phyloP scores from a whole-genome alignment of 2,797 vertebrate genomes.

The Phoeniculus purpureus region DNA sequence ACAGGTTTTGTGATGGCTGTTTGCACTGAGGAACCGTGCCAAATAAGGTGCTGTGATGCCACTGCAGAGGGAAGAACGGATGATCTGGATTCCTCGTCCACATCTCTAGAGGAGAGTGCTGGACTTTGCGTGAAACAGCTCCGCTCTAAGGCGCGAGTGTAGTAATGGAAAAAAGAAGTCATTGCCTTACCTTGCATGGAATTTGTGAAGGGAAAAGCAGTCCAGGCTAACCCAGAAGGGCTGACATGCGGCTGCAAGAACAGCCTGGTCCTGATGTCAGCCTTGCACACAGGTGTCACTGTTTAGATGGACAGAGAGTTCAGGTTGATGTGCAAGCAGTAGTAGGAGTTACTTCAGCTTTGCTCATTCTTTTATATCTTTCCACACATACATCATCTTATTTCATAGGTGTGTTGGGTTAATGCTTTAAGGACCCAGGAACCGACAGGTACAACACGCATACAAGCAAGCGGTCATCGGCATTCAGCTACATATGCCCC shows the following conservation, averaged over 20 bases:
- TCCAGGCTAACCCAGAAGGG: not conserved
- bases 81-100: not conserved
- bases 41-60: not conserved
- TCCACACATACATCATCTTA: no score
- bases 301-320: no score
- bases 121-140: not conserved
- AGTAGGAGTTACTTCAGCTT: no score
- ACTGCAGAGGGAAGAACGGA: not conserved
- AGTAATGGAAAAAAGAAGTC: not conserved
- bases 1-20: not conserved
- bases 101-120: not conserved
- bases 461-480: no score
- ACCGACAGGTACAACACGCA: no score
- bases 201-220: not conserved
- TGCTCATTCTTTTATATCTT: no score
- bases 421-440: no score
- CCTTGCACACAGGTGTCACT: not conserved
- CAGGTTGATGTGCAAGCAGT: no score
- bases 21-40: not conserved
- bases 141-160: not conserved
- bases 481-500: no score
- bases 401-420: no score
- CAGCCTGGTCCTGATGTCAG: not conserved
- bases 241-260: not conserved
- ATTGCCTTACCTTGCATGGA: not conserved